Evolutionary conservation across 2,113 vertebrate genomes (phyloP), one percentile per base, ranked within the genome.

Genomic region (Laticauda colubrina): DNA sequence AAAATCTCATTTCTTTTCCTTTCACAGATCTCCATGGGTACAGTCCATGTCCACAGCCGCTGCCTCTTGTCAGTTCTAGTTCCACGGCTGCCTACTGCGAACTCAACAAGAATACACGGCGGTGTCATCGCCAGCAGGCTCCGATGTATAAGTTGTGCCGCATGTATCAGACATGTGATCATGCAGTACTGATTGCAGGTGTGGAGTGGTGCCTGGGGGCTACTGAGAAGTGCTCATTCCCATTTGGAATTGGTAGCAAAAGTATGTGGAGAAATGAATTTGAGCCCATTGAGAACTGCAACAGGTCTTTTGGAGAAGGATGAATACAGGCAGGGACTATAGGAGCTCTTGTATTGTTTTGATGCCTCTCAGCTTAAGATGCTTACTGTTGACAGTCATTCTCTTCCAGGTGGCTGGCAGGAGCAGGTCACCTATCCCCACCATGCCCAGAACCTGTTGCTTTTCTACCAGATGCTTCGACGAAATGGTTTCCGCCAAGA

Each of bases 101-200:
- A 94, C 97, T 98, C 69, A 98, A 98, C 59, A 98, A 98, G 95
- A 98, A 98, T 96, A 98, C 98, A 2, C 94, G 98, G 3, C 97
- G 98, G 29, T 98, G 98, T 94, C 98, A 98, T 94, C 97, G 98
- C 93, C 98, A 98, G 93, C 97, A 97, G 2, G 91, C 98, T 45
- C 97, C 97, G 88, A 97, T 97, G 1, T 97, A 97, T 91, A 97
- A 97, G 23, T 98, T 98, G 94, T 98, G 98, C 54, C 97, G 98
- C 4, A 97, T 98, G 55, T 98, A 98, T 96, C 98, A 98, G 97
- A 98, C 98, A 48, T 98, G 98, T 18, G 98, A 98, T 94, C 98
- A 98, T 1, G 98, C 98, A 0, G 96, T 98, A 69, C 97, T 98
- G 59, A 95, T 98, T 85, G 98, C 98, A 96, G 98, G 98, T 98